phyloP scores from a whole-genome alignment of 2,113 vertebrate genomes.

The Merops nubicus region DNA sequence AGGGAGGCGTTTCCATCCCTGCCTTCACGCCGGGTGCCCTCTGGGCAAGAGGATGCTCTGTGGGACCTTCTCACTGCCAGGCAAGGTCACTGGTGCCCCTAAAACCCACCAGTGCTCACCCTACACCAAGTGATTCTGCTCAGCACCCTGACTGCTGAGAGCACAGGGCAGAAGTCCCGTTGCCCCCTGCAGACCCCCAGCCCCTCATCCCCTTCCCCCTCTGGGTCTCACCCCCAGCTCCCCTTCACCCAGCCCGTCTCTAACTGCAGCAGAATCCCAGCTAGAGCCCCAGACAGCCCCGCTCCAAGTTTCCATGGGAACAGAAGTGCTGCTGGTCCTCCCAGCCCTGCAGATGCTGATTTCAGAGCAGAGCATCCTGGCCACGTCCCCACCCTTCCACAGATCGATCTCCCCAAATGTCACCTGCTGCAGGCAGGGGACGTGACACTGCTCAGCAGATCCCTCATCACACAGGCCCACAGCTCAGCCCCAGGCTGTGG shows the following conservation, averaged over 20 bases:
- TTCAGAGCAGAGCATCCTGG: not conserved
- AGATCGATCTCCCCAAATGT: not conserved
- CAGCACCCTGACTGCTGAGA: not conserved
- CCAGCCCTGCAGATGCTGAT: conserved; percentile 37
- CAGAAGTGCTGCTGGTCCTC: conserved; percentile 29
- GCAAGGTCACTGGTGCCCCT: not conserved
- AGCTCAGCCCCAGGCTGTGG: not conserved
- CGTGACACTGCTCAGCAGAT: not conserved
- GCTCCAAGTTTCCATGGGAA: conserved; percentile 57
- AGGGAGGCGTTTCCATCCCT: not conserved
- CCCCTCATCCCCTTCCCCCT: not conserved
- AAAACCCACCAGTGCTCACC: not conserved
- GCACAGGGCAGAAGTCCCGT: not conserved
- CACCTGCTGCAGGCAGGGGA: not conserved
- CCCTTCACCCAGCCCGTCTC: not conserved
- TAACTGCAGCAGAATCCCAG: not conserved
- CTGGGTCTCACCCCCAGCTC: not conserved
- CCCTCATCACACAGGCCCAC: not conserved
- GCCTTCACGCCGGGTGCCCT: not conserved
- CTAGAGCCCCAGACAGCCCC: not conserved
- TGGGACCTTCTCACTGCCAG: not conserved
- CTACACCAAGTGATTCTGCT: not conserved
- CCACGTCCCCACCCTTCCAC: accelerated
- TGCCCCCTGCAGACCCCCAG: not conserved
- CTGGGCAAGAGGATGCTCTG: not conserved